phyloP scores from a whole-genome alignment of 2,113 vertebrate species.

The Cavia aperea region DNA sequence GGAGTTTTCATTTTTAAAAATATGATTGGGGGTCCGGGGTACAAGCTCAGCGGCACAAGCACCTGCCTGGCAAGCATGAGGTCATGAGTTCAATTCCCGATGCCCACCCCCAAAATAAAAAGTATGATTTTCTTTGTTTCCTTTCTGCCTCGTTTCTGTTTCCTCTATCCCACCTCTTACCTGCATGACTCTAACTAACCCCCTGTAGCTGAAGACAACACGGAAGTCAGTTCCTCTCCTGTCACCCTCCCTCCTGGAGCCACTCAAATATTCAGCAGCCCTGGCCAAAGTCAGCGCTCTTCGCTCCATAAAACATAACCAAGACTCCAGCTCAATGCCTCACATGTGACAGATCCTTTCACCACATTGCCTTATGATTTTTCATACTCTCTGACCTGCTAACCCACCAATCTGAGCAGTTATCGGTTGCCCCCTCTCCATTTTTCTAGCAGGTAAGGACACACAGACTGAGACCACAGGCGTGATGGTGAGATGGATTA shows the following conservation, averaged over 20 bases:
- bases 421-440: background rate
- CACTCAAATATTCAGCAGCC: background rate
- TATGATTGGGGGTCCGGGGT: no score
- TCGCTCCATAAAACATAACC: background rate
- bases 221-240: background rate
- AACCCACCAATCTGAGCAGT: background rate
- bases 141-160: background rate
- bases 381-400: background rate
- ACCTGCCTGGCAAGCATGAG: no score
- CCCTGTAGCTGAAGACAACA: background rate
- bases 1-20: background rate
- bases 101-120: no score
- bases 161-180: background rate
- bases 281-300: background rate
- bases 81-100: no score
- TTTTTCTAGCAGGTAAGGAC: background rate
- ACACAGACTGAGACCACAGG: background rate
- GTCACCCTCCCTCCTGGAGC: background rate
- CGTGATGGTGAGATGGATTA: background rate
- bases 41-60: no score
- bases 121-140: background rate
- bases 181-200: background rate
- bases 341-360: background rate
- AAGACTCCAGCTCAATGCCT: background rate
- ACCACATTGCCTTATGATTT: background rate